Conservation (phyloP, 2,888 invertebrate genomes). For the Oegoconia quadripuncta region DNA sequence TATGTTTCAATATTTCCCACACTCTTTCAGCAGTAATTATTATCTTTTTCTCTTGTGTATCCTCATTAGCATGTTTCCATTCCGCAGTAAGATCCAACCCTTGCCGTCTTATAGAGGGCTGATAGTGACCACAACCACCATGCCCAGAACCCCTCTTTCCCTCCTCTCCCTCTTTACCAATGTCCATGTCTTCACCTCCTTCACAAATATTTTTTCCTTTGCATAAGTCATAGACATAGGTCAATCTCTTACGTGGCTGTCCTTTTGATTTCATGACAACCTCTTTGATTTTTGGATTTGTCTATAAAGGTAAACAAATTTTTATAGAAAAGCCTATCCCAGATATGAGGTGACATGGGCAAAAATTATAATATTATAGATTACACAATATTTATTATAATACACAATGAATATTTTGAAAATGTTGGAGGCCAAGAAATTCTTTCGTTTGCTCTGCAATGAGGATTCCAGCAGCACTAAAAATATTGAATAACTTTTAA, state of each 20-base stretch:
- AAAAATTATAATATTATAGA: too few species aligned
- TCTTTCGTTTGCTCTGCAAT: too few species aligned
- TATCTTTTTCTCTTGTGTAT: constrained; percentile 98
- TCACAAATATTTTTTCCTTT: constrained; percentile 99
- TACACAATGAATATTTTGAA: too few species aligned
- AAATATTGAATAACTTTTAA: too few species aligned
- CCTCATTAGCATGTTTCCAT: constrained; percentile 99
- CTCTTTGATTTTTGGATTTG: constrained; percentile 95
- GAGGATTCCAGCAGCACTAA: too few species aligned
- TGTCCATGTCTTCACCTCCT: constrained; percentile 98
- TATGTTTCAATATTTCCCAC: constrained; percentile 97
- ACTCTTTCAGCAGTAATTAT: constrained; percentile 96
- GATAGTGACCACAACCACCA: constrained; percentile 99
- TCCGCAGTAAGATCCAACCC: constrained; percentile 97
- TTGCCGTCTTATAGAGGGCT: constrained; percentile 93
- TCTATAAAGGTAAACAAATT: constrained; percentile 69
- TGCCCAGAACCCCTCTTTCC: constrained; percentile 82
- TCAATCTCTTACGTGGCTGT: constrained; percentile 95
- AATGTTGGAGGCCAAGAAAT: too few species aligned
- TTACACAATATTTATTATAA: too few species aligned
- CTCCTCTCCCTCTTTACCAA: constrained; percentile 87
- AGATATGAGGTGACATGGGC: too few species aligned
- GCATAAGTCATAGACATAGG: constrained; percentile 98
- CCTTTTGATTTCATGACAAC: constrained; percentile 97
- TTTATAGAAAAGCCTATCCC: too few species aligned